These are phyloP conservation scores for Pristis pectinata DNA, from an alignment of 2,797 vertebrate species.

Conservation along the genomic window DNA sequence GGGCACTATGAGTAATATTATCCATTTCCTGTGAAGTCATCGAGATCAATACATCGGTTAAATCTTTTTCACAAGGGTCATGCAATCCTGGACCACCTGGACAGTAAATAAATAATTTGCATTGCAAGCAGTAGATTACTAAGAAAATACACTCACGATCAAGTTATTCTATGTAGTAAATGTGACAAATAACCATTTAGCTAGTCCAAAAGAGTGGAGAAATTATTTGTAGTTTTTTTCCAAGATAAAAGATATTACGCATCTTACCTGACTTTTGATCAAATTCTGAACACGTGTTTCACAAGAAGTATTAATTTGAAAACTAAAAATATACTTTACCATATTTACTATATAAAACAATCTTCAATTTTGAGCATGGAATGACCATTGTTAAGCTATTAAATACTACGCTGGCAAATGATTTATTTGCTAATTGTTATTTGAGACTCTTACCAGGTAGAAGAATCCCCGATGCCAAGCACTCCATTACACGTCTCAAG, in stretches of 20 bases:
- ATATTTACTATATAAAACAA: neutral
- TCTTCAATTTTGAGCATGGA: neutral
- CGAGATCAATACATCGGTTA: constrained; percentile 76
- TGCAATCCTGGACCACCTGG: constrained; percentile 89
- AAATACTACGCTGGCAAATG: neutral
- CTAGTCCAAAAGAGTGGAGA: neutral
- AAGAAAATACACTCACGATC: neutral
- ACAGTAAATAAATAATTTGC: constrained; percentile 39
- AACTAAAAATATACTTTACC: neutral
- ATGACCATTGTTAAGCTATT: neutral
- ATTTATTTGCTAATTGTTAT: neutral
- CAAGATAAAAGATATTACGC: neutral
- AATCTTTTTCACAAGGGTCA: constrained; percentile 92
- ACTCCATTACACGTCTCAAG: constrained; percentile 94
- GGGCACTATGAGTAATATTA: constrained; percentile 86
- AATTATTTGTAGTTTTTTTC: neutral
- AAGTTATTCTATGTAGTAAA: neutral
- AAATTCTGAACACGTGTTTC: neutral
- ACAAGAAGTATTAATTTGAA: neutral
- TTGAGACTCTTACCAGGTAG: constrained; percentile 74
- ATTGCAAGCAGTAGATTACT: constrained; percentile 34
- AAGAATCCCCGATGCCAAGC: constrained; percentile 91
- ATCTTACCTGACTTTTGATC: neutral
- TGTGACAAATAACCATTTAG: neutral
- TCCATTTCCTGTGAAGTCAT: constrained; percentile 87